Base-by-base conservation (phyloP, 2,797 vertebrate species). In the Somateria mollissima region DNA sequence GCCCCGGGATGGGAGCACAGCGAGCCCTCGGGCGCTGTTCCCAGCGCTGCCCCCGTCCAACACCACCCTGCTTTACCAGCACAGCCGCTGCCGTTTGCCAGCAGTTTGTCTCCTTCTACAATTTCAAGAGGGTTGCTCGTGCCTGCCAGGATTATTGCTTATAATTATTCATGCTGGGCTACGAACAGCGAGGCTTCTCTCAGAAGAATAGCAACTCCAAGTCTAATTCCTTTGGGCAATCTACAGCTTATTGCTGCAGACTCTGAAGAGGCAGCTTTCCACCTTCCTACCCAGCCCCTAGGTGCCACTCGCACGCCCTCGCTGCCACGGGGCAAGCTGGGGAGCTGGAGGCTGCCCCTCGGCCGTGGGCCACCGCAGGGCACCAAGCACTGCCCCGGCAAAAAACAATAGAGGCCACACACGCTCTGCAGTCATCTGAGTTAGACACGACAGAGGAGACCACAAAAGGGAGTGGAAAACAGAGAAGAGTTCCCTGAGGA, bases 31-130 rank as follows among this genome's bases (percentile, higher is more conserved):
- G 56, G 15, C 0, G 7, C 78, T 2, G 57, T 36, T 84, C 34
- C 54, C 72, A 22, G 28, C 1, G 0, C 7, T 5, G 17, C 20
- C 62, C 66, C 43, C 54, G 2, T 1, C 1, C 45, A 6, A 10
- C 5, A 5, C 18, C 45, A 9, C 14, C 22, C 32, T 2, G 1
- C 32, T 24, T 37, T 32, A 43, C 53, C 58, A 66, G 1, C 36
- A 3, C 22, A 5, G 62, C 32, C 34, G 18, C 17, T 49, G 62
- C 57, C 43, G 16, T 8, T 1, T 13, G 53, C 60, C 47, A 15
- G 25, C 8, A 3, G 30, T 32, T 32, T 32, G 7, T 4, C 72
- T 2, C 5, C 6, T 36, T 58, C 39, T 24, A 2, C 1, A 19
- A 17, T 11, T 41, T 13, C 1, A 3, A 6, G 36, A 41, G 64